Evolutionary conservation across 2,797 vertebrate genomes (phyloP), one percentile per base, ranked within the genome.

Genomic region (Pseudochromis fuscus): DNA sequence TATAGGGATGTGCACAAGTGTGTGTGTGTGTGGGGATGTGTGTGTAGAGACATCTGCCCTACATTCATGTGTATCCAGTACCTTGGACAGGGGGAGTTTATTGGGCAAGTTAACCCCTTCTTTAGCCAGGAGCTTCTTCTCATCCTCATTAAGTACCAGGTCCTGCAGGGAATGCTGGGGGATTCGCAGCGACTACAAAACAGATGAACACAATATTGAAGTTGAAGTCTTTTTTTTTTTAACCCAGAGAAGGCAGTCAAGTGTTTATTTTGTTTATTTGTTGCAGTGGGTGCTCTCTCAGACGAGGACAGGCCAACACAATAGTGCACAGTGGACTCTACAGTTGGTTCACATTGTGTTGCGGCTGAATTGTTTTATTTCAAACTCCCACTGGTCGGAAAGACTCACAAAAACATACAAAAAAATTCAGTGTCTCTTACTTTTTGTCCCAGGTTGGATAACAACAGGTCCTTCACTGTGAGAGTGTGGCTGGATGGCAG

Each of bases 1-100:
- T 60, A 31, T 24, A 28, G 50, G 44, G 16, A 13, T n/a, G 44
- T 68, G 44, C 18, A 18, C n/a, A n/a, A n/a, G n/a, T n/a, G n/a
- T 40, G 25, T 69, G 27, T 58, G 66, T 23, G 4, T 38, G 33
- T 9, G 24, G n/a, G 53, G 31, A 21, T 61, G 19, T 58, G 9
- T 61, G 51, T 37, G 27, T 8, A 28, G 58, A 21, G 25, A 42
- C 3, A 4, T 59, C 9, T 84, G 72, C 27, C 25, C 63, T 71
- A 70, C 51, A 76, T 73, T 51, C 5, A 12, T 60, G n/a, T 69
- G 44, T 52, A 33, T 68, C 15, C 48, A 3, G 21, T 87, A 97
- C 97, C 95, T 98, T 99, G 70, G 95, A 96, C 55, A 99, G 95
- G 18, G 97, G 98, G 63, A 98, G 92, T 89, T 96, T 95, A 0